Percentiles rank a stretch among this genome's conserved stretches.
phyloP scores from a whole-genome alignment of 2,797 vertebrate genomes.

The Sebastes elongatus region DNA sequence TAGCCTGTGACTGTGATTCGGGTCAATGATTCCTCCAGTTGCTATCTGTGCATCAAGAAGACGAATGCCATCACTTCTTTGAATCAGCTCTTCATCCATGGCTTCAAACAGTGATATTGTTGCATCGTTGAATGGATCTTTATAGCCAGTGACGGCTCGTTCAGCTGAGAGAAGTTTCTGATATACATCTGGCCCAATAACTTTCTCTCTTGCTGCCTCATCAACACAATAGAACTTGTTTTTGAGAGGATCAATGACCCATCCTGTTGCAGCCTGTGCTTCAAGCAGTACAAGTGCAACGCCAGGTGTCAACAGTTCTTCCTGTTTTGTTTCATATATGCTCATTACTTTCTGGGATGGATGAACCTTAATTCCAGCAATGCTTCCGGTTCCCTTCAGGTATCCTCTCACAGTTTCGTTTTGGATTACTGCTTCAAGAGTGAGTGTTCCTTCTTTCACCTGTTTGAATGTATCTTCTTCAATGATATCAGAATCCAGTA shows the following conservation, averaged over 20 bases:
- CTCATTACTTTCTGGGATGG: slow-evolving; percentile 74
- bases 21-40: slow-evolving; percentile 89
- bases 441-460: slow-evolving; percentile 81
- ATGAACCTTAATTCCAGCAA: slow-evolving; percentile 77
- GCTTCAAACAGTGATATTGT: slow-evolving; percentile 81
- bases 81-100: slow-evolving; percentile 71
- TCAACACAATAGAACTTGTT: slow-evolving; percentile 73
- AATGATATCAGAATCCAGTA: slow-evolving; percentile 88
- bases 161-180: slow-evolving; percentile 79
- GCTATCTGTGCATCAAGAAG: slow-evolving; percentile 84
- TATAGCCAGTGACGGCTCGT: slow-evolving; percentile 75
- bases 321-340: slow-evolving; percentile 74
- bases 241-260: slow-evolving; percentile 77
- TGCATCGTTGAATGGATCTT: slow-evolving; percentile 75
- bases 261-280: slow-evolving; percentile 83
- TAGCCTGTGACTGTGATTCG: slow-evolving; percentile 83
- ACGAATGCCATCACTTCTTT: slow-evolving; percentile 66
- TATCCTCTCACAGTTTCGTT: slow-evolving; percentile 81
- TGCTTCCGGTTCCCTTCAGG: slow-evolving; percentile 87
- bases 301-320: slow-evolving; percentile 72
- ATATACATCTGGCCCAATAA: slow-evolving; percentile 76
- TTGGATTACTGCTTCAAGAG: slow-evolving; percentile 78
- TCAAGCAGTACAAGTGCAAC: slow-evolving; percentile 77
- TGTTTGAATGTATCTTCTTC: slow-evolving; percentile 83
- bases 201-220: slow-evolving; percentile 70